These are phyloP conservation scores for Diogma glabrata DNA, from an alignment of 2,888 invertebrate genomes.

Conservation along the genomic window DNA sequence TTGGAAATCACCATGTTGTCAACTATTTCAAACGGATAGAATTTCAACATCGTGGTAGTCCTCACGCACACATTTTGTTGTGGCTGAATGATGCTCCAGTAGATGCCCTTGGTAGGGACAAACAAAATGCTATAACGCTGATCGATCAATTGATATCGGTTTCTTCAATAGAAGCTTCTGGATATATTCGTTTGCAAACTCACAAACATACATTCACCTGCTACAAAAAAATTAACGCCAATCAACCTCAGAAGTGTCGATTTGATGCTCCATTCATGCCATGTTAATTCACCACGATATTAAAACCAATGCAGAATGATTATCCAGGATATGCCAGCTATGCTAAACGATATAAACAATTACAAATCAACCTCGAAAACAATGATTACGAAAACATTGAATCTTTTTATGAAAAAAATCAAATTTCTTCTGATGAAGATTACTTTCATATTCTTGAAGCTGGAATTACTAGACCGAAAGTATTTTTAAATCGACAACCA, in stretches of 20 bases:
- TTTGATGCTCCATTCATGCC: conserved; percentile 26
- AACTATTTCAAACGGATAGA: too few species aligned
- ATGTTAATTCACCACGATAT: conserved; percentile 18
- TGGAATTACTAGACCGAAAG: conserved; percentile 29
- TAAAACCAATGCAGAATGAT: conserved; percentile 12
- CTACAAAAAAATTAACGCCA: conserved; percentile 13
- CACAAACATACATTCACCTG: background rate
- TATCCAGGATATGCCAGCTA: background rate
- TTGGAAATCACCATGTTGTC: too few species aligned
- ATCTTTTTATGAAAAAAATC: background rate
- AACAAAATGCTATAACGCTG: too few species aligned
- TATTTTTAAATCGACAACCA: too few species aligned
- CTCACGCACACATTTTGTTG: background rate
- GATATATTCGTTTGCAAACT: conserved; percentile 20
- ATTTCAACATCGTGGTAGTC: too few species aligned
- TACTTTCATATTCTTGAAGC: conserved; percentile 22
- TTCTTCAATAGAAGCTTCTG: background rate
- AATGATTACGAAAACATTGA: conserved; percentile 15
- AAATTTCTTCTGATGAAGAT: too few species aligned
- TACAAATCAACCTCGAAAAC: conserved; percentile 24
- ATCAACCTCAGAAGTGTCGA: conserved; percentile 19
- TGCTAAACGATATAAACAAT: conserved; percentile 13
- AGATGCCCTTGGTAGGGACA: too few species aligned
- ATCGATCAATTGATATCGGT: too few species aligned
- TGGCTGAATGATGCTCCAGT: too few species aligned